Evolutionary conservation across 2,888 invertebrate genomes (phyloP).

Genomic region (Acanthacorydalis orientalis): DNA sequence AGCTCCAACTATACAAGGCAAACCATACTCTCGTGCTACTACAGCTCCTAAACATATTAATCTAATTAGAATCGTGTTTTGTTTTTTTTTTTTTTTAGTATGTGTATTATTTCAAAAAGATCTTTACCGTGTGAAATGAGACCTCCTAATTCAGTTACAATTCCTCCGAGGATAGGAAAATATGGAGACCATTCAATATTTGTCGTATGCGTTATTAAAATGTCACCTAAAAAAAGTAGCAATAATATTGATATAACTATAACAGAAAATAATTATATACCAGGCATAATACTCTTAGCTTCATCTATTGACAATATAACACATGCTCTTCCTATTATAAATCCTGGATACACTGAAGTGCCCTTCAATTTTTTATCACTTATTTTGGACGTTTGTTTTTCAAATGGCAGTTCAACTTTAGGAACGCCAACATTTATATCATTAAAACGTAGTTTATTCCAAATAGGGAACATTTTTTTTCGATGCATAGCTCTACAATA

Average conservation of each 20-base stretch:
- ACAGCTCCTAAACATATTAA: constrained; percentile 43
- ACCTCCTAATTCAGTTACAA: constrained; percentile 70
- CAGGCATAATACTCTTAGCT: constrained; percentile 20
- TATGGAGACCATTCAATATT: constrained; percentile 79
- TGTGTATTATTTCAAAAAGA: constrained; percentile 7
- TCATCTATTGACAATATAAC: constrained; percentile 55
- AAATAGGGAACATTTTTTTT: constrained; percentile 36
- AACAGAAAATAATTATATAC: constrained; percentile 10
- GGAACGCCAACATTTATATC: constrained; percentile 37
- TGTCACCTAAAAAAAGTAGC: constrained; percentile 40
- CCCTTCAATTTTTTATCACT: constrained; percentile 27
- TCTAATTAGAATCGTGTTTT: background rate
- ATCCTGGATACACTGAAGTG: constrained; percentile 55
- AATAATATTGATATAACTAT: background rate
- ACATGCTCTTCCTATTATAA: constrained; percentile 48
- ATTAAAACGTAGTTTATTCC: constrained; percentile 44
- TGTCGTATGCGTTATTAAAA: constrained; percentile 58
- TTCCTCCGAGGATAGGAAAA: constrained; percentile 60
- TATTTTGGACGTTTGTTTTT: constrained; percentile 1
- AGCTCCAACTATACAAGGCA: constrained; percentile 69
- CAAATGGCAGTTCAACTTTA: constrained; percentile 16
- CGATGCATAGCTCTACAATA: constrained; percentile 47
- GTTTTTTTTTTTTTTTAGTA: background rate
- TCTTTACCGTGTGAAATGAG: constrained; percentile 68
- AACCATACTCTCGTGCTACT: constrained; percentile 66